These are phyloP conservation scores for Thalassophryne amazonica DNA, from an alignment of 2,797 vertebrate species.

Conservation along the genomic window DNA sequence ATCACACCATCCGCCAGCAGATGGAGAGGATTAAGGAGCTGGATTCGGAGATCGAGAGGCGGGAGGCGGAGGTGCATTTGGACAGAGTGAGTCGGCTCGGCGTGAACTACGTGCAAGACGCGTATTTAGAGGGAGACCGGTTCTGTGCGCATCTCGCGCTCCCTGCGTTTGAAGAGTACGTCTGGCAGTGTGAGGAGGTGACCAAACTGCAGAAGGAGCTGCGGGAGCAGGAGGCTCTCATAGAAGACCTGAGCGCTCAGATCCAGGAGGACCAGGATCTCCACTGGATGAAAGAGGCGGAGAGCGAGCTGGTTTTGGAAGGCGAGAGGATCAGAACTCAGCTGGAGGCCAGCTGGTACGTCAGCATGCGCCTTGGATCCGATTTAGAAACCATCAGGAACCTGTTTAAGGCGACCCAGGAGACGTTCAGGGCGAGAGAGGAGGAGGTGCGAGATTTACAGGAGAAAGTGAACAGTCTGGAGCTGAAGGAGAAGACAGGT, in stretches of 20 bases:
- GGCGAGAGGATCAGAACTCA: slow-evolving; percentile 87
- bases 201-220: slow-evolving; percentile 84
- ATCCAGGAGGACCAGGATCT: slow-evolving; percentile 91
- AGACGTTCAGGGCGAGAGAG: slow-evolving; percentile 80
- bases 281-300: slow-evolving; percentile 86
- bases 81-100: slow-evolving; percentile 89
- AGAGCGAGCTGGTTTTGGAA: slow-evolving; percentile 76
- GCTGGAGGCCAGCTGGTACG: slow-evolving; percentile 90
- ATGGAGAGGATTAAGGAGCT: slow-evolving; percentile 87
- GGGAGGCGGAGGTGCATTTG: slow-evolving; percentile 86
- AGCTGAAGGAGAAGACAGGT: slow-evolving; percentile 49
- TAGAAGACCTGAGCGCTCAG: slow-evolving; percentile 81
- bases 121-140: slow-evolving; percentile 74
- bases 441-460: slow-evolving; percentile 84
- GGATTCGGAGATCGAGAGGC: slow-evolving; percentile 89
- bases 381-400: slow-evolving; percentile 85
- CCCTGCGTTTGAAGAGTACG: slow-evolving; percentile 78
- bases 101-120: slow-evolving; percentile 94
- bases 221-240: slow-evolving; percentile 80
- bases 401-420: slow-evolving; percentile 83
- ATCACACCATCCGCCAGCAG: slow-evolving; percentile 95
- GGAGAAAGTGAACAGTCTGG: slow-evolving; percentile 79
- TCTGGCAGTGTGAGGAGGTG: slow-evolving; percentile 80
- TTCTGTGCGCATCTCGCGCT: slow-evolving; percentile 32
- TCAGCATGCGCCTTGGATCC: slow-evolving; percentile 88